Conservation (phyloP, 1,140 invertebrate species). For the Bombus confusus region DNA sequence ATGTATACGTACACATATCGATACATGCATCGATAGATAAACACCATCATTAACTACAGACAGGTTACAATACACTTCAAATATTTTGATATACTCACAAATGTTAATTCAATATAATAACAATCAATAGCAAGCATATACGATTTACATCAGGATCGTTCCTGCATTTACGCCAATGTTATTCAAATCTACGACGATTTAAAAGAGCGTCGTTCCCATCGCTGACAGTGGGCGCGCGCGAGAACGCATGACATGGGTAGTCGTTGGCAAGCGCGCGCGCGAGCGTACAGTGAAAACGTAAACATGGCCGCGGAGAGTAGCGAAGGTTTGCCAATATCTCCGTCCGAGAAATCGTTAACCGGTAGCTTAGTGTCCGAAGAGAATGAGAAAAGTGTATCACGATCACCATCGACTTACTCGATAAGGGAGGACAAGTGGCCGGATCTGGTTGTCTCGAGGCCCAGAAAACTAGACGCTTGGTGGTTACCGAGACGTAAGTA, state of each 20-base stretch:
- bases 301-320: constrained; percentile 83
- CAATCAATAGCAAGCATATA: not conserved
- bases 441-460: constrained; percentile 81
- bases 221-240: not conserved
- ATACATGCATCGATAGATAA: not conserved
- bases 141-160: not conserved
- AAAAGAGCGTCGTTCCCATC: not conserved
- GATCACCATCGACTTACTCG: constrained; percentile 82
- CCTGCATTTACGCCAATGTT: not conserved
- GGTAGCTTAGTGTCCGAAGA: constrained; percentile 78
- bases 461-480: constrained; percentile 80
- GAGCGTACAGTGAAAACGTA: constrained; percentile 63
- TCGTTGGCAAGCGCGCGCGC: constrained; percentile 36
- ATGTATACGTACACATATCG: not conserved
- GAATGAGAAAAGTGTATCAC: constrained; percentile 81
- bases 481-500: constrained; percentile 81
- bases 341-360: constrained; percentile 79
- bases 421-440: constrained; percentile 84
- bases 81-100: not conserved
- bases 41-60: not conserved
- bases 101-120: not conserved
- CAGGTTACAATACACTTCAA: not conserved
- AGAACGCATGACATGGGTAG: not conserved
- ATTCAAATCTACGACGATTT: not conserved
- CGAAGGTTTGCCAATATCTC: constrained; percentile 83